A percentile compares a stretch with the other conserved stretches of the same genome.
These are phyloP conservation scores for Carettochelys insculpta DNA, from an alignment of 2,113 vertebrate species.

Conservation along the genomic window DNA sequence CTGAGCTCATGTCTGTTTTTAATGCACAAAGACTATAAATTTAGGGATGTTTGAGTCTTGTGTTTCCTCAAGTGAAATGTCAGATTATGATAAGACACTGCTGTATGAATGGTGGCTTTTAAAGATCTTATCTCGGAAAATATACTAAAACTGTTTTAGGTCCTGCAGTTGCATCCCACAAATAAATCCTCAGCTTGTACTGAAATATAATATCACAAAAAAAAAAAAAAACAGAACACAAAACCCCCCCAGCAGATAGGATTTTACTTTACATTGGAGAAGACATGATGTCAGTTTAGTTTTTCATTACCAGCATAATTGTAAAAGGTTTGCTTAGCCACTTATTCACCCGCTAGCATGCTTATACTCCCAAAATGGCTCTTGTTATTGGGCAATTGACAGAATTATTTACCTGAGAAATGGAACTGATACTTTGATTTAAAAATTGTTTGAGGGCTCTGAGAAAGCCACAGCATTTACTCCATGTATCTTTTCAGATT, in stretches of 20 bases:
- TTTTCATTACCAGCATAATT: constrained; percentile 65
- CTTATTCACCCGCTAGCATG: constrained; percentile 57
- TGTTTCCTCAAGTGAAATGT: constrained; percentile 70
- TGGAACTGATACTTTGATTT: constrained; percentile 57
- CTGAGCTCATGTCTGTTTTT: constrained; percentile 84
- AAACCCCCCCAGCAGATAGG: constrained; percentile 38
- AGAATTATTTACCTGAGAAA: constrained; percentile 62
- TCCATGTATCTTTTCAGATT: constrained; percentile 24
- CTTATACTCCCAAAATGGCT: constrained; percentile 56
- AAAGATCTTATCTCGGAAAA: constrained; percentile 59
- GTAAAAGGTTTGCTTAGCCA: constrained; percentile 66
- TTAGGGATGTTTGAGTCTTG: constrained; percentile 56
- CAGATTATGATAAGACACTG: constrained; percentile 55
- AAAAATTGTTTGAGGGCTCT: constrained; percentile 18
- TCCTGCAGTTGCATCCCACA: constrained; percentile 37
- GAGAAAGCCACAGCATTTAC: constrained; percentile 14
- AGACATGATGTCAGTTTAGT: constrained; percentile 48
- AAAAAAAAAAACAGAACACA: too few relatives aligned
- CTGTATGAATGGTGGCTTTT: constrained; percentile 53
- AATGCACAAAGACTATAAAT: constrained; percentile 76
- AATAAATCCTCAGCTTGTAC: constrained; percentile 60
- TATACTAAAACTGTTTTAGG: constrained; percentile 31
- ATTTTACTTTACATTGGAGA: constrained; percentile 56
- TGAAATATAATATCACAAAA: constrained; percentile 50
- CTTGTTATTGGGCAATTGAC: constrained; percentile 58